Evolutionary conservation across 2,797 vertebrate genomes (phyloP), one percentile per base, ranked within the genome.

Genomic region (Halcyon leucocephala): DNA sequence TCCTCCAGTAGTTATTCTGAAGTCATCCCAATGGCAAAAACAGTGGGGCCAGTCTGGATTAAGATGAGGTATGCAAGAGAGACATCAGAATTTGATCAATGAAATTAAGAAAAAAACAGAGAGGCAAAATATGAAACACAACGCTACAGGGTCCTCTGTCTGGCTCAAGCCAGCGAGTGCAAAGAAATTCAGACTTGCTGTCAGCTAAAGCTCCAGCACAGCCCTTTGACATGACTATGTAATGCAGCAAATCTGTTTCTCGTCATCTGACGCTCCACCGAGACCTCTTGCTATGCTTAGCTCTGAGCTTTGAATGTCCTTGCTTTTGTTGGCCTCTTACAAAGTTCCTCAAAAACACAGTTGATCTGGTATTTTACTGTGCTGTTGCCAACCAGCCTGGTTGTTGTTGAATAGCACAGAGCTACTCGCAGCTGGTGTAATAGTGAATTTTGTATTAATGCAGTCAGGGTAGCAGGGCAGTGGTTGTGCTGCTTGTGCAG

Each of bases 161-260:
- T 95, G 66, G 60, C 73, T 88, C n/a, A 65, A 92, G 77, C 37
- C 64, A 82, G 41, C 0, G 1, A 86, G 44, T 35, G 41, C 70
- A 82, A 79, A 91, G 94, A 78, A 89, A 46, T 82, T 89, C 86
- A 82, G 91, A 35, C 67, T 87, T 80, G 81, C 94, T 6, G 9
- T 94, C 91, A 96, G 73, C 90, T 85, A 71, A 86, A 95, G 90
- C 83, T 92, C 81, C 85, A 72, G 77, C 83, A 90, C 90, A 94
- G 57, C 90, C 90, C 74, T 82, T 96, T 96, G 93, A 96, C 95
- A 92, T 82, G 81, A 66, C 66, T 82, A 1, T 89, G 93, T 95
- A 94, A 95, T 80, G 83, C 88, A 86, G 83, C 95, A 94, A 93
- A 97, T 96, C 94, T 95, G 96, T 81, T 96, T 89, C 93, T 96